Evolutionary conservation across 2,888 invertebrate genomes (phyloP), one percentile per base, ranked within the genome.

Genomic region (Fragum fragum): DNA sequence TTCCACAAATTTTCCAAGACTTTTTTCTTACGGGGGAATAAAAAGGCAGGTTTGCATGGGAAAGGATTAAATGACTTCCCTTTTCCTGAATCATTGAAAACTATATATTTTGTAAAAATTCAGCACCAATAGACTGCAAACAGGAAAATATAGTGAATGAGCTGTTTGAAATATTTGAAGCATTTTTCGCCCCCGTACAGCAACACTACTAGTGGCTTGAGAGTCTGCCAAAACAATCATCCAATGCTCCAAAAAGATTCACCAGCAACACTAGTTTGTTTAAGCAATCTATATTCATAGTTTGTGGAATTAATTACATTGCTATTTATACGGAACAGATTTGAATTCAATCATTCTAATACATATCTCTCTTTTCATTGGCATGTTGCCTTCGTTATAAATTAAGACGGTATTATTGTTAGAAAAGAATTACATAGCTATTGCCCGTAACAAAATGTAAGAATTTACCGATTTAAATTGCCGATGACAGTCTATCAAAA

Each of bases 171-270:
- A 57, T 57, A 57, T 57, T 57, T 57, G 26, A 57, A 57, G 14
- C 28, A 57, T 26, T 57, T 28, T 57, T 57, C 57, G 21, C 16
- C 57, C 57, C 57, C 7, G 21, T 53, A 53, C 28, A 57, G 9
- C 23, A 11, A 28, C 16, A 1, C 23, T 23, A 57, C 23, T 14
- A 57, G 23, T 57, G 28, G 57, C 26, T 57, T 57, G 57, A 57
- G 28, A 18, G 18, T 57, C 57, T 28, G 57, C 57, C 57, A 57
- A 57, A 7, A 57, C 57, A 57, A 57, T 57, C 57, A 57, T 26
- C 26, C 57, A 14, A 57, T 26, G 57, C 28, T 26, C 57, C 7
- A 16, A 28, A 28, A 26, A 1, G 3, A 7, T 16, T 57, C 21
- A 26, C 23, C 9, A 28, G 3, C 23, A 23, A 14, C 28, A 21